Evolutionary conservation across 2,888 invertebrate genomes (phyloP).

Genomic region (Acrocyrtus sp.): DNA sequence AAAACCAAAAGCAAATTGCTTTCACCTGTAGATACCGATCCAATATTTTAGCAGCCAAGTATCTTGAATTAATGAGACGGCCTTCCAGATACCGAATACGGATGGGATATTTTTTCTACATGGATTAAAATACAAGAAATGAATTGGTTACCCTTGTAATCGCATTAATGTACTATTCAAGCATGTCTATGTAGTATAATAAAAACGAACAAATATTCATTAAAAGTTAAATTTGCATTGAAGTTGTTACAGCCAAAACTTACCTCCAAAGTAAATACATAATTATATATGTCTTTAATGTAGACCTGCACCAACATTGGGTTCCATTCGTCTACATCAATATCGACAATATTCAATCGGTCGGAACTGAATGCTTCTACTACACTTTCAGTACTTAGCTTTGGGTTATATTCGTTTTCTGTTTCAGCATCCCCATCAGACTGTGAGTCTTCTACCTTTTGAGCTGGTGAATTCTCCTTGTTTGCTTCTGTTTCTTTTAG

Average conservation of each 20-base stretch:
- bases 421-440: not conserved
- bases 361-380: slow-evolving; percentile 54
- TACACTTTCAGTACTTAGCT: slow-evolving; percentile 7
- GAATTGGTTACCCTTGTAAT: not conserved
- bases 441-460: not conserved
- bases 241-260: slow-evolving; percentile 5
- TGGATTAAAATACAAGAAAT: slow-evolving; percentile 6
- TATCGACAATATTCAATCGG: slow-evolving; percentile 68
- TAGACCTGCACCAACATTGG: slow-evolving; percentile 85
- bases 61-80: slow-evolving; percentile 76
- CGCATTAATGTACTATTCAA: not conserved
- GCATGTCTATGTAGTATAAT: not conserved
- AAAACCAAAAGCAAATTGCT: too few relatives aligned
- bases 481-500: not conserved
- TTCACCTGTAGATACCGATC: slow-evolving; percentile 89
- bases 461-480: slow-evolving; percentile 28
- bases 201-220: not conserved
- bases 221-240: not conserved
- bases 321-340: slow-evolving; percentile 80
- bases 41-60: slow-evolving; percentile 85
- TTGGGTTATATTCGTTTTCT: slow-evolving; percentile 35
- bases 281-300: slow-evolving; percentile 88
- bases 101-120: slow-evolving; percentile 73
- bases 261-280: slow-evolving; percentile 80
- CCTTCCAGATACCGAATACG: slow-evolving; percentile 74